These are phyloP conservation scores for Hybos culiciformis DNA, from an alignment of 2,888 invertebrate species.

Conservation along the genomic window DNA sequence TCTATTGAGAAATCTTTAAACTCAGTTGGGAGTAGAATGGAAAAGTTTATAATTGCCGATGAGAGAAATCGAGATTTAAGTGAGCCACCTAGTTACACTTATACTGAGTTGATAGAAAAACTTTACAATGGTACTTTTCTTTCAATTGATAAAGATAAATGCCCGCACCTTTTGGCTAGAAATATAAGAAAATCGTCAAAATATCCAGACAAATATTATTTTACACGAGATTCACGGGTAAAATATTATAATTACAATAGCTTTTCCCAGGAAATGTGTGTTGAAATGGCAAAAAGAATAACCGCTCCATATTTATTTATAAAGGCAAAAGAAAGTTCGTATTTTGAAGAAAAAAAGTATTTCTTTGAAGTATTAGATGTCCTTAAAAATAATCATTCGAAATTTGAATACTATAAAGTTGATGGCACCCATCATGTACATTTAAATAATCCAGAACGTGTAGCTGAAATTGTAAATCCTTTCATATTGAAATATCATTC, in stretches of 20 bases:
- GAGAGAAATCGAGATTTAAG: constrained; percentile 24
- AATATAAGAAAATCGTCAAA: constrained; percentile 41
- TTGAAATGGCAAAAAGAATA: constrained; percentile 42
- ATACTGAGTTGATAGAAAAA: constrained; percentile 46
- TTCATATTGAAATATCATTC: constrained; percentile 37
- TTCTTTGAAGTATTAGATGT: constrained; percentile 42
- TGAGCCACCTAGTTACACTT: constrained; percentile 47
- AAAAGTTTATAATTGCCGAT: constrained; percentile 35
- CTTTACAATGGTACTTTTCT: constrained; percentile 42
- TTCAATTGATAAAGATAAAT: constrained; percentile 42
- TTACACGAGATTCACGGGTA: constrained; percentile 50
- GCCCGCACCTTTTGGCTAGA: constrained; percentile 41
- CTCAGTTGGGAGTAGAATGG: constrained; percentile 32
- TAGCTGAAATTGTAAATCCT: constrained; percentile 42
- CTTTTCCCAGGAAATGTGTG: constrained; percentile 36
- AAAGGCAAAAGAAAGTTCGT: constrained; percentile 43
- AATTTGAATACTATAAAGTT: constrained; percentile 46
- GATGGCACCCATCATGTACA: constrained; percentile 65
- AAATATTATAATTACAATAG: constrained; percentile 30
- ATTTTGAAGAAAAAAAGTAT: constrained; percentile 40
- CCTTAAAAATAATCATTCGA: constrained; percentile 39
- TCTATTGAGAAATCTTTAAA: constrained; percentile 18
- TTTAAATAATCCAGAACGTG: constrained; percentile 48
- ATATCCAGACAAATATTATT: constrained; percentile 46
- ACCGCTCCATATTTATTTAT: constrained; percentile 50